Evolutionary conservation across 2,888 invertebrate species (phyloP).

Genomic region (Eilema depressum): DNA sequence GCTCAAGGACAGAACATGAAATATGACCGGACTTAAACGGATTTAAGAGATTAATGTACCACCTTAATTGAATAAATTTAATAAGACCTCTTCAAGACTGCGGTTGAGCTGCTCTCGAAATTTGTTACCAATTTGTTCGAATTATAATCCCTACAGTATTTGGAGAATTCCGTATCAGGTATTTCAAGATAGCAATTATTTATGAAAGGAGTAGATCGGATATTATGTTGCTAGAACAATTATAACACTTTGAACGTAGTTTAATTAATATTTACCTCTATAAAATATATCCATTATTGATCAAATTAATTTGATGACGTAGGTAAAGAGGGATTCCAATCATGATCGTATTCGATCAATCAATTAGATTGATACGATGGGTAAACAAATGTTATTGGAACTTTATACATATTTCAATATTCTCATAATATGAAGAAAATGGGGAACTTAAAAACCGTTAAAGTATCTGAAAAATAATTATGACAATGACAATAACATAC

Average conservation of each 20-base stretch:
- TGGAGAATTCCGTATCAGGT: constrained; percentile 17
- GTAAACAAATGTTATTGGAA: too few species aligned
- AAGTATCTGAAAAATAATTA: too few species aligned
- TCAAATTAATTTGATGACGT: not conserved
- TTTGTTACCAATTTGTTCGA: constrained; percentile 35
- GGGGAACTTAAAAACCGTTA: too few species aligned
- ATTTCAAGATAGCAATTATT: constrained; percentile 14
- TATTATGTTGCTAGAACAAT: not conserved
- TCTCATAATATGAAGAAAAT: too few species aligned
- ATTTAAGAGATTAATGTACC: constrained; percentile 31
- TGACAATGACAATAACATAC: too few species aligned
- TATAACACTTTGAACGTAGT: not conserved
- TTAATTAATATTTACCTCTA: not conserved
- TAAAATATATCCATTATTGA: not conserved
- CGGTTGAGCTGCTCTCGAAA: constrained; percentile 22
- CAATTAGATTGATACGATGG: not conserved
- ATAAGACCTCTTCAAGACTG: constrained; percentile 26
- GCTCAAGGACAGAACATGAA: constrained; percentile 19
- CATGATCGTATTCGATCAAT: not conserved
- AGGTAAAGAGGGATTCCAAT: not conserved
- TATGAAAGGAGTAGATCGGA: not conserved
- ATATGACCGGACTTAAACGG: constrained; percentile 21
- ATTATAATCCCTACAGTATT: constrained; percentile 30
- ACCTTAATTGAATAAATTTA: constrained; percentile 37
- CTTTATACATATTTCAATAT: too few species aligned